These are phyloP conservation scores for Leptoclinus maculatus DNA, from an alignment of 2,797 vertebrate species.

Conservation along the genomic window DNA sequence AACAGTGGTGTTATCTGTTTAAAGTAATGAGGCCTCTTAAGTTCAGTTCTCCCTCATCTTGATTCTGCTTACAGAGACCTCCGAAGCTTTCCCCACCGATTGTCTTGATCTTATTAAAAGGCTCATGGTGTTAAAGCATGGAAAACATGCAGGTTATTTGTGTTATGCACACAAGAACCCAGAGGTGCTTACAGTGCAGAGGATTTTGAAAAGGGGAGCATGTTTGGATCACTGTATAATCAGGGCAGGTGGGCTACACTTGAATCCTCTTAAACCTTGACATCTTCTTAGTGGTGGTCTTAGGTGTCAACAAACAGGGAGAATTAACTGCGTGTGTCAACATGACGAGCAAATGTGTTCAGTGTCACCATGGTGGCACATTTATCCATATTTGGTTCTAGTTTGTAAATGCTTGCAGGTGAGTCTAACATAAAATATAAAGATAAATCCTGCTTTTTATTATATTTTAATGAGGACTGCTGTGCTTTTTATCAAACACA, in stretches of 20 bases:
- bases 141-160: slow-evolving; percentile 62
- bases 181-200: slow-evolving; percentile 61
- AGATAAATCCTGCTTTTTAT: not conserved
- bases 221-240: slow-evolving; percentile 54
- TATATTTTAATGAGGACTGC: not conserved
- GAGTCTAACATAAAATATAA: not conserved
- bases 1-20: slow-evolving; percentile 50
- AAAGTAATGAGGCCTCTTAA: slow-evolving; percentile 61
- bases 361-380: not conserved
- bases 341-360: not conserved
- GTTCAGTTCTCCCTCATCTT: slow-evolving; percentile 12
- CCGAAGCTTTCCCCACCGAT: slow-evolving; percentile 55
- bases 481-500: not conserved
- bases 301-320: slow-evolving; percentile 55
- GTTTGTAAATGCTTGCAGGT: not conserved
- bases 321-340: slow-evolving; percentile 20
- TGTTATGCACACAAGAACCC: slow-evolving; percentile 47
- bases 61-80: slow-evolving; percentile 30
- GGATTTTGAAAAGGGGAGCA: slow-evolving; percentile 55
- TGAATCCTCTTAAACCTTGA: slow-evolving; percentile 76
- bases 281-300: slow-evolving; percentile 34
- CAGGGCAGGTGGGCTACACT: slow-evolving; percentile 47
- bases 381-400: not conserved
- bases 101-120: slow-evolving; percentile 67
- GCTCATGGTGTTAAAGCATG: slow-evolving; percentile 54